Evolutionary conservation across 1,140 invertebrate genomes (phyloP).

Genomic region (Lepidurus packardi): DNA sequence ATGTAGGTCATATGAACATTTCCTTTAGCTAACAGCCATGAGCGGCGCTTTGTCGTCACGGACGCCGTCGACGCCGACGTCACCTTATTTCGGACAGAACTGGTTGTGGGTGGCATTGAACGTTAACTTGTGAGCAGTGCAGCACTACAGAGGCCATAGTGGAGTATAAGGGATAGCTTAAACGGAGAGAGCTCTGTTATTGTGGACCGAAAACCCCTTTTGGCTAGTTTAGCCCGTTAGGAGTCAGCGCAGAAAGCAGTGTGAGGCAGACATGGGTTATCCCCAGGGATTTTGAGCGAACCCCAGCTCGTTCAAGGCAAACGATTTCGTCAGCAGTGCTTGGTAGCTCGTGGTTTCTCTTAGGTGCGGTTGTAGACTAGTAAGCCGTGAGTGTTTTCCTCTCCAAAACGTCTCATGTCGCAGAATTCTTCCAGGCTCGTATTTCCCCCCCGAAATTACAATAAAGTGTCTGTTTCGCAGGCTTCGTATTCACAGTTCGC

Average conservation of each 20-base stretch:
- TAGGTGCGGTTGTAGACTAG: background rate
- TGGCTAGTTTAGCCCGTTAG: slow-evolving; percentile 4
- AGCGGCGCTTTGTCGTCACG: background rate
- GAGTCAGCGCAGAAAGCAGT: background rate
- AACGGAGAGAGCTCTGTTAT: background rate
- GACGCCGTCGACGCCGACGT: background rate
- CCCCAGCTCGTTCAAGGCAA: background rate
- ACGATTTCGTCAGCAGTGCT: slow-evolving; percentile 9
- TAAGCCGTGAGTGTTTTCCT: background rate
- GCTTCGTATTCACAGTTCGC: background rate
- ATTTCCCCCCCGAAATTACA: background rate
- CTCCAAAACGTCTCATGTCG: background rate
- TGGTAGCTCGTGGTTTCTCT: background rate
- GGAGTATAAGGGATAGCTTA: background rate
- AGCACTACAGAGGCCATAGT: background rate
- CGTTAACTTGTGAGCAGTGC: background rate
- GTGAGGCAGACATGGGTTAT: background rate
- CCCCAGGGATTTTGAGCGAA: background rate
- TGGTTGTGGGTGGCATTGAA: background rate
- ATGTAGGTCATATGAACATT: background rate
- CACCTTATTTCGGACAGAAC: background rate
- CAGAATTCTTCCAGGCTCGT: background rate
- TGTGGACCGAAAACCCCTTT: background rate
- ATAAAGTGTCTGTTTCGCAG: background rate
- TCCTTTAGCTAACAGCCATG: background rate